Evolutionary conservation across 2,888 invertebrate genomes (phyloP), one percentile per base, ranked within the genome.

Genomic region (Platerodrilus igneus): DNA sequence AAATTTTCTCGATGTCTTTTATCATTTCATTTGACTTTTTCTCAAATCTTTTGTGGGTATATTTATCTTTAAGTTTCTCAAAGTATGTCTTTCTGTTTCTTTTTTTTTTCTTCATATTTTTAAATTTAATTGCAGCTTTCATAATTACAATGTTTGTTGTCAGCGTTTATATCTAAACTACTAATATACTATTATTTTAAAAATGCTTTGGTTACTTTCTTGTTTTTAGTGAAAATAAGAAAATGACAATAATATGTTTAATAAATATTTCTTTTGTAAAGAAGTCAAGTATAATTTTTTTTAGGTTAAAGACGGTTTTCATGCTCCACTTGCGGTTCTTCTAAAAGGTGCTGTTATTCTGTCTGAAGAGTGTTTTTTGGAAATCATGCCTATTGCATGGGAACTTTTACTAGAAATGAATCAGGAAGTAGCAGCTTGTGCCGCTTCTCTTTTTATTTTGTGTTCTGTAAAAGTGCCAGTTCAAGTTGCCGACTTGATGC

Each of bases 351-450:
- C 92, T 0, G 87, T 89, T 0, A 84, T 93, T 3, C 76, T 97
- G 64, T 76, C 81, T 2, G 93, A 93, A 59, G 93, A 92, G 27
- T 74, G 89, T 55, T 91, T 93, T 57, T 74, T 83, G 2, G 91
- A 93, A 54, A 82, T 93, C 20, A 78, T 96, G 43, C 88, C 91
- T 0, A 86, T 93, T 0, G 90, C 94, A 0, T 99, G 99, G 99
- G 91, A 95, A 59, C 73, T 99, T 10, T 72, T 99, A 3, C 67
- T 97, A 23, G 96, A 99, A 62, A 78, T 83, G n/a, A 95, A 95
- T 62, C 78, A 88, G 51, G 89, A 90, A 64, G 83, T 90, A 5
- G 79, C 86, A 20, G 84, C 89, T 0, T 79, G 85, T 29, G 86
- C 89, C 17, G 91, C 94, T 0, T 86, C 93, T 0, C 72, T 95